A percentile compares a stretch with the other conserved stretches of the same genome.
Evolutionary conservation across 2,888 invertebrate species (phyloP).

Genomic region (Lasius fuliginosus): DNA sequence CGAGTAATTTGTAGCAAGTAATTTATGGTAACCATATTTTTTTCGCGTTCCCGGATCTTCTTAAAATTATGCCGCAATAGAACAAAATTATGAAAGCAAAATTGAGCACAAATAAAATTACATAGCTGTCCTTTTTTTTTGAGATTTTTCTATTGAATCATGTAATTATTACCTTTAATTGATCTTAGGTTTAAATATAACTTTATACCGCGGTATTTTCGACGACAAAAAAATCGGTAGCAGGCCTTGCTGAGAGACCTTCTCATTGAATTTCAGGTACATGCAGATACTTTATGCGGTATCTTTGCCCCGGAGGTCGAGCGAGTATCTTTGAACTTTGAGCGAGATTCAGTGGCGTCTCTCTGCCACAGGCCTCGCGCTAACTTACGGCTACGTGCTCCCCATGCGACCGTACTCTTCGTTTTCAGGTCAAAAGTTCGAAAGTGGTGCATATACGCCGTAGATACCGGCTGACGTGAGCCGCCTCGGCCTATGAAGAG

Average conservation of each 20-base stretch:
- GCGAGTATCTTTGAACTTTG: conserved; percentile 56
- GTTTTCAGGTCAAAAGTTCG: conserved; percentile 76
- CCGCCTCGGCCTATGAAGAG: conserved; percentile 50
- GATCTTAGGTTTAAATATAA: not conserved
- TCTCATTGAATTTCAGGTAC: conserved; percentile 52
- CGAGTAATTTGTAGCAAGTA: not conserved
- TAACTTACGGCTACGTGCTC: conserved; percentile 70
- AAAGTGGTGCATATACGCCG: conserved; percentile 70
- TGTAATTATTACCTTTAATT: not conserved
- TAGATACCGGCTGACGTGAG: conserved; percentile 51
- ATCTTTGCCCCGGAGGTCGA: conserved; percentile 47
- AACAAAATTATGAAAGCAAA: not conserved
- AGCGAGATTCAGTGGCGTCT: conserved; percentile 65
- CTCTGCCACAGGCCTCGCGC: conserved; percentile 50
- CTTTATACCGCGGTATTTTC: not conserved
- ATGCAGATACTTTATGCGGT: conserved; percentile 34
- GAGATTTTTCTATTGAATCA: not conserved
- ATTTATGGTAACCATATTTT: not conserved
- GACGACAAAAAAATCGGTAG: conserved; percentile 3
- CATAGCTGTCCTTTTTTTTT: not conserved
- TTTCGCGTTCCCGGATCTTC: not conserved
- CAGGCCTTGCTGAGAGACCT: not conserved
- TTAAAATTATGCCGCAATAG: not conserved
- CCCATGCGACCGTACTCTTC: conserved; percentile 48
- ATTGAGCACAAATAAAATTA: not conserved